These are phyloP conservation scores for Enteromius unitaeniatus DNA, from an alignment of 2,797 vertebrate genomes.

Conservation along the genomic window DNA sequence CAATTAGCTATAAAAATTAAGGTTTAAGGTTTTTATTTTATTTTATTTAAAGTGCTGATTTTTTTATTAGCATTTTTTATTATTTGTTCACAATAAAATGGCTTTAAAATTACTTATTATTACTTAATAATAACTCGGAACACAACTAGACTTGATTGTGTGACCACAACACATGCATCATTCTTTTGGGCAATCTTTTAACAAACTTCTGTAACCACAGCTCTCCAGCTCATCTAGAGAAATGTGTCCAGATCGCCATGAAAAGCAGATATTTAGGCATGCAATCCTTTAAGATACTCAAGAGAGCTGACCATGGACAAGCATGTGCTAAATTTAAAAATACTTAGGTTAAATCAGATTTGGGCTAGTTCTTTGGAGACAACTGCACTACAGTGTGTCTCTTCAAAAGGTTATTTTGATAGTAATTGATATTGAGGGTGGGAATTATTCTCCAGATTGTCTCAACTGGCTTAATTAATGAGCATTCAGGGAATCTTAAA, in stretches of 20 bases:
- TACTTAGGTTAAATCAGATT: background rate
- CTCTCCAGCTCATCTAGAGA: background rate
- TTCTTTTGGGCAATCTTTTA: conserved; percentile 5
- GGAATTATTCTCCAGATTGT: conserved; percentile 62
- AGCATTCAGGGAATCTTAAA: conserved; percentile 57
- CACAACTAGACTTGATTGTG: background rate
- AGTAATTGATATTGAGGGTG: conserved; percentile 53
- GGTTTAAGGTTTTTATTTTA: background rate
- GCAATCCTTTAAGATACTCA: background rate
- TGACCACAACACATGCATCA: background rate
- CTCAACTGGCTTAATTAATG: conserved; percentile 72
- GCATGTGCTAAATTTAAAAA: background rate
- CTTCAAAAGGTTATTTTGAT: conserved; percentile 42
- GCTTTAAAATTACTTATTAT: background rate
- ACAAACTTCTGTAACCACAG: background rate
- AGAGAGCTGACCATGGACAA: background rate
- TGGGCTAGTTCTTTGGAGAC: background rate
- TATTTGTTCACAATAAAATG: background rate
- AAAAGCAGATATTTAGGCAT: conserved; percentile 10
- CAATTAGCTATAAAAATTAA: background rate
- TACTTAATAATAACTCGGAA: no score
- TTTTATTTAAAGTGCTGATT: background rate
- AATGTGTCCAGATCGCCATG: background rate
- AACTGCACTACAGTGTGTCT: background rate
- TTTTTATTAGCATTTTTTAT: background rate